These are phyloP conservation scores for Strigamia maritima DNA, from an alignment of 2,888 invertebrate species.

Conservation along the genomic window DNA sequence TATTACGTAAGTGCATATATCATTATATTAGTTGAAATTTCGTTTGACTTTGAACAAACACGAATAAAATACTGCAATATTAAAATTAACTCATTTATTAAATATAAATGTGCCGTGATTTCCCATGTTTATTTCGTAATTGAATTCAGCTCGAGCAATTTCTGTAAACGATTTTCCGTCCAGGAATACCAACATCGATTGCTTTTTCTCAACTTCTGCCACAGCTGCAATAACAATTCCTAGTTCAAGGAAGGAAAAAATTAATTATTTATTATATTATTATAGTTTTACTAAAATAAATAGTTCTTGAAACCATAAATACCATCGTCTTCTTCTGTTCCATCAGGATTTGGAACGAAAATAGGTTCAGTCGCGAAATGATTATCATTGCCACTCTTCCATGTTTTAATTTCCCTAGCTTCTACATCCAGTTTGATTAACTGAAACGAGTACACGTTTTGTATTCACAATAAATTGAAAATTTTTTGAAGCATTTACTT, in stretches of 20 bases:
- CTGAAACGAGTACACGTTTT: constrained; percentile 7
- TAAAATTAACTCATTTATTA: background rate
- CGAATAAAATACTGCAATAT: background rate
- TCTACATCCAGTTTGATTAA: constrained; percentile 4
- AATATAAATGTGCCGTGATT: constrained; percentile 35
- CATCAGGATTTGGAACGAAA: constrained; percentile 28
- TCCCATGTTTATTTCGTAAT: constrained; percentile 10
- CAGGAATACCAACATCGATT: constrained; percentile 34
- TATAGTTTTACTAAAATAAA: too few relatives aligned
- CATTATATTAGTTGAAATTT: too few relatives aligned
- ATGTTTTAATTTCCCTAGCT: background rate
- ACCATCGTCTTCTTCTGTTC: background rate
- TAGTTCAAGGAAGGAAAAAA: background rate
- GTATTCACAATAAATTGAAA: background rate
- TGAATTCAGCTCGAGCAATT: constrained; percentile 35
- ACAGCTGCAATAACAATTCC: background rate
- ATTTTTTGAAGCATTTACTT: background rate
- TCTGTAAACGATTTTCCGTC: constrained; percentile 41
- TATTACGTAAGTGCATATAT: too few relatives aligned
- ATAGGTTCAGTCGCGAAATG: background rate
- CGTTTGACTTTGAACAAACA: too few relatives aligned
- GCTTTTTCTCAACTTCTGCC: background rate
- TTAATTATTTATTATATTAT: too few relatives aligned
- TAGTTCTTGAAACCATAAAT: background rate
- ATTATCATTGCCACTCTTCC: background rate